These are phyloP conservation scores for Zenarchopterus dispar DNA, from an alignment of 2,797 vertebrate species.

Conservation along the genomic window DNA sequence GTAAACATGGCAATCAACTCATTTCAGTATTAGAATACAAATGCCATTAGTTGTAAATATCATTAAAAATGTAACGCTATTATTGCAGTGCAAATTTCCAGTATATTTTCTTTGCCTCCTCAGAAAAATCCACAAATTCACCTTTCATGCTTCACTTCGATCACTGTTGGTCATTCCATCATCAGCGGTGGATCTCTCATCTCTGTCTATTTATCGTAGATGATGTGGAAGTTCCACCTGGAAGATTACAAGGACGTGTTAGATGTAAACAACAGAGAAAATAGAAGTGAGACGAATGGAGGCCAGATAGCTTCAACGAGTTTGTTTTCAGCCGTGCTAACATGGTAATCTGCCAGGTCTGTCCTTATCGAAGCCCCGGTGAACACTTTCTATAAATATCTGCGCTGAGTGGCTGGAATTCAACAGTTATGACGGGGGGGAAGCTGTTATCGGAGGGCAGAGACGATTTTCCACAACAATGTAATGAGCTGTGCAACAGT, in stretches of 20 bases:
- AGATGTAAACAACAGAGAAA: slow-evolving; percentile 1
- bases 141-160: slow-evolving; percentile 13
- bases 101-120: slow-evolving; percentile 30
- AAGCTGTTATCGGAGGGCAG: slow-evolving; percentile 62
- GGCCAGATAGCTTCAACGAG: not conserved
- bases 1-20: slow-evolving; percentile 48
- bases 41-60: slow-evolving; percentile 26
- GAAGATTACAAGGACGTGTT: slow-evolving; percentile 28
- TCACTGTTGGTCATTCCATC: slow-evolving; percentile 37
- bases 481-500: slow-evolving; percentile 43
- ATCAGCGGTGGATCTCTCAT: slow-evolving; percentile 9
- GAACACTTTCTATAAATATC: slow-evolving; percentile 79
- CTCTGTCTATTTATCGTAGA: slow-evolving; percentile 52
- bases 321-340: not conserved
- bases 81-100: slow-evolving; percentile 64
- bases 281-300: not conserved
- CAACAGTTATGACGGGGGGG: slow-evolving; percentile 62
- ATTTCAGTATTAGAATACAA: slow-evolving; percentile 45
- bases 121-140: slow-evolving; percentile 22
- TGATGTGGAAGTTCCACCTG: slow-evolving; percentile 74
- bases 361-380: slow-evolving; percentile 68
- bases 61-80: slow-evolving; percentile 31
- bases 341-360: slow-evolving; percentile 51
- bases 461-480: slow-evolving; percentile 72
- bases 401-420: slow-evolving; percentile 78